phyloP scores from a whole-genome alignment of 2,797 vertebrate species.

The Stomatorhinus walkeri region DNA sequence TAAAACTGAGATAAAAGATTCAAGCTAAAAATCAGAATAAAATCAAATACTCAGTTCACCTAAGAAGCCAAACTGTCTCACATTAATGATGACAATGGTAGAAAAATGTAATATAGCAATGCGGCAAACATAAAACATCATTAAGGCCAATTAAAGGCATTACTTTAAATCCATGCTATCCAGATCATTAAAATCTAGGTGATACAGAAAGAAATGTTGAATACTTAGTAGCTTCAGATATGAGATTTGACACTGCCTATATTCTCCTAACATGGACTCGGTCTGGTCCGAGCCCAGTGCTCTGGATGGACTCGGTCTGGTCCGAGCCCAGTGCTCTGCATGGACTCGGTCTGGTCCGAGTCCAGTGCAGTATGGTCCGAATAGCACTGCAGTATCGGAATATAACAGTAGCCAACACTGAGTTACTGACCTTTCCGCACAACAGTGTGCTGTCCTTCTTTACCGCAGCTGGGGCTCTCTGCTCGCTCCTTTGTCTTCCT shows the following conservation, averaged over 20 bases:
- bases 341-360: neutral
- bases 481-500: neutral
- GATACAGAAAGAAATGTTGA: neutral
- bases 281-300: too few species aligned
- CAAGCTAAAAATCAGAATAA: neutral
- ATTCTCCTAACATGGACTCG: neutral
- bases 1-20: neutral
- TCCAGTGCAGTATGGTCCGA: neutral
- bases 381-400: neutral
- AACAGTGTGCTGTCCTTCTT: slow-evolving; percentile 19
- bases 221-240: neutral
- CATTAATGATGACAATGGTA: neutral
- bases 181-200: neutral
- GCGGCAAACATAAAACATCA: neutral
- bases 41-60: neutral
- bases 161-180: neutral
- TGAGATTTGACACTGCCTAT: neutral
- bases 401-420: neutral
- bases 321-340: too few species aligned
- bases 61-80: neutral
- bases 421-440: slow-evolving; percentile 47
- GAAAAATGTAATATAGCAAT: neutral
- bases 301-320: too few species aligned
- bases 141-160: neutral
- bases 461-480: neutral